Evolutionary conservation across 2,113 vertebrate genomes (phyloP).

Genomic region (Archilochus colubris): DNA sequence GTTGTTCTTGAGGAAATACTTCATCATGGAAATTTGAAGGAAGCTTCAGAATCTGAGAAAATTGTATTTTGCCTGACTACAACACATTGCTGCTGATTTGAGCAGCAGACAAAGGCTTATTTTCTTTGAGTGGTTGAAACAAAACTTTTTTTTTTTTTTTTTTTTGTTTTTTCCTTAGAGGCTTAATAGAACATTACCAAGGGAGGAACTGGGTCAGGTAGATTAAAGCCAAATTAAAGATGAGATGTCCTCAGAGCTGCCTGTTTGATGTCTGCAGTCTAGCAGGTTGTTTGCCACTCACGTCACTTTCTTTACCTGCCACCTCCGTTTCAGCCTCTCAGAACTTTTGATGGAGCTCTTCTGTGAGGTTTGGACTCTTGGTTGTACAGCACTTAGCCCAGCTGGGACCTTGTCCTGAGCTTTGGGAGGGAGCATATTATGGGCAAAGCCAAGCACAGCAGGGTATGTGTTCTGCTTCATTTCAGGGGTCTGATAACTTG

Average conservation of each 20-base stretch:
- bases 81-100: neutral
- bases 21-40: neutral
- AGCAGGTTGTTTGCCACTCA: fast-evolving
- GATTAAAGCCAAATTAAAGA: neutral
- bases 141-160: neutral
- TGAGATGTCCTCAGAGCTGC: neutral
- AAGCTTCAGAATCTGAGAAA: neutral
- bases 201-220: neutral
- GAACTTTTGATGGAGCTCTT: neutral
- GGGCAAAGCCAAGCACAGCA: neutral
- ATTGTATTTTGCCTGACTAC: neutral
- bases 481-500: neutral
- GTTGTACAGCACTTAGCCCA: neutral
- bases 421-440: neutral
- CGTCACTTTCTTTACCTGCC: neutral
- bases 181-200: neutral
- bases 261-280: neutral
- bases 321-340: neutral
- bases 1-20: neutral
- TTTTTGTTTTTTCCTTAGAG: neutral
- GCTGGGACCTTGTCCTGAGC: neutral
- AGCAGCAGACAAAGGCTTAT: neutral
- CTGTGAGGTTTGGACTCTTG: neutral
- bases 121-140: neutral
- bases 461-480: neutral